Percentiles rank a stretch among this genome's conserved stretches.
phyloP scores from a whole-genome alignment of 37 sponge, comb jelly and placozoan species.

The Agelas oroides region DNA sequence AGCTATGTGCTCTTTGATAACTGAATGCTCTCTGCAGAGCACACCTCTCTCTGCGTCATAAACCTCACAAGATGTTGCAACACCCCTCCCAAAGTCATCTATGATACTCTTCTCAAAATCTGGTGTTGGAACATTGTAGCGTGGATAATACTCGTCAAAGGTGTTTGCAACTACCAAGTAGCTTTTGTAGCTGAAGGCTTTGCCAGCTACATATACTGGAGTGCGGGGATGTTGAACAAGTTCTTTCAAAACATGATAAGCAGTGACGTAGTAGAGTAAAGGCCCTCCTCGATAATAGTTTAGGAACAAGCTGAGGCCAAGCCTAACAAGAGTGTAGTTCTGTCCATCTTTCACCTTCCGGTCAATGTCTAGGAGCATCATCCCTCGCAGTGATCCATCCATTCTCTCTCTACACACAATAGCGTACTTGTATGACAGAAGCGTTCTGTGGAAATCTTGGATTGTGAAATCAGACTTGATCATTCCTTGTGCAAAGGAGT shows the following conservation, averaged over 20 bases:
- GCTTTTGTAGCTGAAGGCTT: constrained; percentile 87
- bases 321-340: constrained; percentile 53
- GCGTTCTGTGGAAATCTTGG: constrained; percentile 40
- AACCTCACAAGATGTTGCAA: constrained; percentile 8
- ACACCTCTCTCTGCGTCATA: constrained; percentile 68
- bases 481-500: constrained; percentile 38
- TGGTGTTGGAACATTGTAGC: constrained; percentile 62
- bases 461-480: constrained; percentile 47
- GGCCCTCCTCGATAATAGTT: constrained; percentile 74
- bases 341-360: constrained; percentile 21
- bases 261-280: constrained; percentile 46
- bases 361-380: constrained; percentile 55
- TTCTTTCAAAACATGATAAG: constrained; percentile 54
- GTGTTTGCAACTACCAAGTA: constrained; percentile 34
- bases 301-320: constrained; percentile 72
- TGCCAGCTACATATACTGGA: constrained; percentile 66
- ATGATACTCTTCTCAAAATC: constrained; percentile 46
- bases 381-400: constrained; percentile 84
- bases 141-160: constrained; percentile 22
- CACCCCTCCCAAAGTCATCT: constrained; percentile 54
- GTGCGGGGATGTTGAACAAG: constrained; percentile 64
- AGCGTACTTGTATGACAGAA: constrained; percentile 63
- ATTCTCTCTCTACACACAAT: constrained; percentile 64
- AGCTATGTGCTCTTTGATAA: constrained; percentile 45
- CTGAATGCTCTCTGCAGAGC: constrained; percentile 31